Percentiles rank a stretch among this genome's conserved stretches.
These are phyloP conservation scores for Drosophila dives DNA, from an alignment of 2,888 invertebrate genomes.

Conservation along the genomic window DNA sequence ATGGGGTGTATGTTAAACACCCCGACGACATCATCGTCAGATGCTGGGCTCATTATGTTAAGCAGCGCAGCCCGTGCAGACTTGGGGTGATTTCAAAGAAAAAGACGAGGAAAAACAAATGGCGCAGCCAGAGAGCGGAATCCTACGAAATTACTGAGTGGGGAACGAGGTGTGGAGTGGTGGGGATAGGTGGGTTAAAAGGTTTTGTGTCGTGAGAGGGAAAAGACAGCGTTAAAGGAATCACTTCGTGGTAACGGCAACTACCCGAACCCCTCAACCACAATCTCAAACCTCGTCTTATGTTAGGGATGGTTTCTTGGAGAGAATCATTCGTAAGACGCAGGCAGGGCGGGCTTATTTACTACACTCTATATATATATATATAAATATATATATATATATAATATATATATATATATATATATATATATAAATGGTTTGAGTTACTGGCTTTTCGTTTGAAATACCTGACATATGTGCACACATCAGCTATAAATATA, in stretches of 20 bases:
- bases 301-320: constrained; percentile 35
- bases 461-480: neutral
- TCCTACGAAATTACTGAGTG: constrained; percentile 22
- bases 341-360: constrained; percentile 7
- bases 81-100: constrained; percentile 49
- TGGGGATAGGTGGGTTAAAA: neutral
- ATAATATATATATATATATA: neutral
- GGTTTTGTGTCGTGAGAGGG: neutral
- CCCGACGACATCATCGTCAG: constrained; percentile 23
- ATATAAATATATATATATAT: neutral
- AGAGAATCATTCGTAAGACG: constrained; percentile 31
- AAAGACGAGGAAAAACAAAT: constrained; percentile 43
- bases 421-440: neutral
- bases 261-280: constrained; percentile 4
- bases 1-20: constrained; percentile 41
- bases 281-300: neutral
- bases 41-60: constrained; percentile 68
- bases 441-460: constrained; percentile 1
- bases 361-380: neutral
- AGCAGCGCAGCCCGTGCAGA: constrained; percentile 50
- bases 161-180: neutral
- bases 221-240: constrained; percentile 11
- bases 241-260: constrained; percentile 10
- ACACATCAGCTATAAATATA: neutral
- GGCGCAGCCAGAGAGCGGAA: constrained; percentile 34